Conservation (phyloP, 1,140 invertebrate species). For the Scaptomyza hsui region DNA sequence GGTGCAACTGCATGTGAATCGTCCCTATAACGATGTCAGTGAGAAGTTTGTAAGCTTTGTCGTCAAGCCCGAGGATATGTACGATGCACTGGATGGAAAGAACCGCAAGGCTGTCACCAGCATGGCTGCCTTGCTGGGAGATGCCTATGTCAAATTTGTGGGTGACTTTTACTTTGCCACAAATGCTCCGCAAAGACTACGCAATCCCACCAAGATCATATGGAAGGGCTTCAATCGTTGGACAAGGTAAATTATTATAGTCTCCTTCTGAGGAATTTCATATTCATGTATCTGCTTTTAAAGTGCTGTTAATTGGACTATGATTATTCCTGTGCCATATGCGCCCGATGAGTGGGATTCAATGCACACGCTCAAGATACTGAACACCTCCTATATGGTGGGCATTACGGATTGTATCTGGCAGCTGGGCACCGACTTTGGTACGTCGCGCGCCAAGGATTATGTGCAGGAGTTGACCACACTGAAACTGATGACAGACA, state of each 20-base stretch:
- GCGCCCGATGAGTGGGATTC: slow-evolving; percentile 78
- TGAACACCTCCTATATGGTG: slow-evolving; percentile 77
- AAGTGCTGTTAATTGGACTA: slow-evolving; percentile 78
- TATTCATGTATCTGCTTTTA: neutral
- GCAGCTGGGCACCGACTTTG: slow-evolving; percentile 80
- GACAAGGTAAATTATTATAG: slow-evolving; percentile 60
- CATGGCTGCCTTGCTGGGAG: slow-evolving; percentile 68
- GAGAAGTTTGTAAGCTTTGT: slow-evolving; percentile 81
- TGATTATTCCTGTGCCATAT: slow-evolving; percentile 81
- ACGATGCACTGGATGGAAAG: slow-evolving; percentile 71
- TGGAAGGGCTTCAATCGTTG: slow-evolving; percentile 83
- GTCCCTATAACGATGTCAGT: slow-evolving; percentile 77
- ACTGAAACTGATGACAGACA: slow-evolving; percentile 75
- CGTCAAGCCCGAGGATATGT: slow-evolving; percentile 72
- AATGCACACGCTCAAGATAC: slow-evolving; percentile 75
- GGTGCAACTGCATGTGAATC: slow-evolving; percentile 78
- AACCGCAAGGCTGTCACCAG: slow-evolving; percentile 65
- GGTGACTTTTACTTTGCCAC: slow-evolving; percentile 72
- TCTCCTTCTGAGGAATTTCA: too few species aligned
- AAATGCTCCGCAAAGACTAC: slow-evolving; percentile 58
- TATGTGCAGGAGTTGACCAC: slow-evolving; percentile 77
- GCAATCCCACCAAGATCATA: slow-evolving; percentile 78
- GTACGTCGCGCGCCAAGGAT: slow-evolving; percentile 65
- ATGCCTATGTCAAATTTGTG: slow-evolving; percentile 72
- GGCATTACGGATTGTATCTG: slow-evolving; percentile 80